Conservation (phyloP, 2,113 vertebrate genomes). For the Macquaria ambigua region DNA sequence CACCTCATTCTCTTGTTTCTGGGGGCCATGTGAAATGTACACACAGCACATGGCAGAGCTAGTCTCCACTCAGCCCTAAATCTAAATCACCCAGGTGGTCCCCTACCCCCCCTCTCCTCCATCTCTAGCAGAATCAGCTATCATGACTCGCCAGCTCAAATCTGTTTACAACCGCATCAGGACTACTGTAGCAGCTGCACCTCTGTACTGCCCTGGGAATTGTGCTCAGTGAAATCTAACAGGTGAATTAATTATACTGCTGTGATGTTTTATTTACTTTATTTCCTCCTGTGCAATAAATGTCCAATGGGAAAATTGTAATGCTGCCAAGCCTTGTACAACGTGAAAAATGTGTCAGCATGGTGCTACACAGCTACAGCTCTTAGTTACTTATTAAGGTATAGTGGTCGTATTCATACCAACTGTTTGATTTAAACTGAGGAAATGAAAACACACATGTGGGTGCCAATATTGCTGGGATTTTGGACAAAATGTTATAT, state of each 20-base stretch:
- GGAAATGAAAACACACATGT: constrained; percentile 21
- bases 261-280: constrained; percentile 68
- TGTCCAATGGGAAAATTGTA: constrained; percentile 53
- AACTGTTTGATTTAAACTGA: constrained; percentile 1
- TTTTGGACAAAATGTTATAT: not conserved
- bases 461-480: not conserved
- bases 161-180: constrained; percentile 66
- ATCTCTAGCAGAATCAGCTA: constrained; percentile 51
- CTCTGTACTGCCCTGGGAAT: constrained; percentile 49
- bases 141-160: constrained; percentile 60
- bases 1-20: constrained; percentile 58
- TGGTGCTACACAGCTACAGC: constrained; percentile 47
- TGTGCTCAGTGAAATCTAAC: constrained; percentile 45
- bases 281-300: constrained; percentile 60
- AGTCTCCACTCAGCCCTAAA: constrained; percentile 68
- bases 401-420: constrained; percentile 16
- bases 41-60: constrained; percentile 73
- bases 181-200: constrained; percentile 41
- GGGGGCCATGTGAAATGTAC: constrained; percentile 71
- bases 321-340: constrained; percentile 56
- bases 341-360: constrained; percentile 37
- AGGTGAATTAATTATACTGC: constrained; percentile 59
- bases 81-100: constrained; percentile 34
- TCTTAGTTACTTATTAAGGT: constrained; percentile 33
- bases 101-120: constrained; percentile 25